phyloP scores from a whole-genome alignment of 2,797 vertebrate species.

The Threskiornis aethiopicus region DNA sequence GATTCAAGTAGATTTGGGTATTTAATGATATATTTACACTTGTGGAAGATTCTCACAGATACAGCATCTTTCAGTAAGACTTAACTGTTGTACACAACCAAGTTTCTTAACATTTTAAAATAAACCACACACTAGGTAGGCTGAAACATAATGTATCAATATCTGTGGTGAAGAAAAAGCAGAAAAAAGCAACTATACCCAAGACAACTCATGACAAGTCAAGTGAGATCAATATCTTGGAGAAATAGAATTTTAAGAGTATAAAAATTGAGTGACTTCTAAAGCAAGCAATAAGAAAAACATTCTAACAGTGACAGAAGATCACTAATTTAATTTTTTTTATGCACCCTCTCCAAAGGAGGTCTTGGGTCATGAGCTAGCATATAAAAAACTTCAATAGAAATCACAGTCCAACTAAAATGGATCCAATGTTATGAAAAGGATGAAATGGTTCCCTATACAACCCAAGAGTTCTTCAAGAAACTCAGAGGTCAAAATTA shows the following conservation, averaged over 20 bases:
- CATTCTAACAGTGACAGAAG: neutral
- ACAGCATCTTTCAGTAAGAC: neutral
- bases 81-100: neutral
- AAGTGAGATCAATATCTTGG: neutral
- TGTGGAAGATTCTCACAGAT: neutral
- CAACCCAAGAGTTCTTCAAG: neutral
- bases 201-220: neutral
- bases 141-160: neutral
- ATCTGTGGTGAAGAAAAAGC: neutral
- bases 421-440: neutral
- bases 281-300: neutral
- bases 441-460: neutral
- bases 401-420: neutral
- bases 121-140: neutral
- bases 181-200: neutral
- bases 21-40: neutral
- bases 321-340: neutral
- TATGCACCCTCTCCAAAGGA: neutral
- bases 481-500: neutral
- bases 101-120: neutral
- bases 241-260: neutral
- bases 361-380: neutral
- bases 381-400: neutral
- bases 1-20: neutral
- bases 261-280: neutral